Percentiles rank a stretch among this genome's conserved stretches.
phyloP scores from a whole-genome alignment of 2,888 invertebrate species.

The Dione vanillae region DNA sequence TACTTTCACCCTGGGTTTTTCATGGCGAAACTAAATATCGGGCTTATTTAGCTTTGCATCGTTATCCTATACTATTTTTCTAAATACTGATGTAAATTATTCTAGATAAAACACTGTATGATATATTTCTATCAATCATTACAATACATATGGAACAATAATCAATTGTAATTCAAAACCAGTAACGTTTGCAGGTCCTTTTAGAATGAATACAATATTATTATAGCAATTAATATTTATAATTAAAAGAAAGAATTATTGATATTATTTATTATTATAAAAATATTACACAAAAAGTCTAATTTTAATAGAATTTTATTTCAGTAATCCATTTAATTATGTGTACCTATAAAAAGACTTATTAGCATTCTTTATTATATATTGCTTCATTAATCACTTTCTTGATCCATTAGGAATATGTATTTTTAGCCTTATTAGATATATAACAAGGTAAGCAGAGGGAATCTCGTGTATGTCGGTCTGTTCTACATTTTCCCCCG shows the following conservation, averaged over 20 bases:
- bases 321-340: neutral
- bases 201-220: conserved; percentile 4
- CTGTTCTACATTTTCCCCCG: too few relatives aligned
- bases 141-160: neutral
- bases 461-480: too few relatives aligned
- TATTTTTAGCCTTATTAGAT: too few relatives aligned
- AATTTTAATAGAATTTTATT: neutral
- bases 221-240: conserved; percentile 3
- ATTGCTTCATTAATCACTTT: neutral
- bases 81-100: neutral
- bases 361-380: too few relatives aligned
- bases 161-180: conserved; percentile 2
- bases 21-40: neutral
- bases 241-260: neutral
- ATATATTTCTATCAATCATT: conserved; percentile 6
- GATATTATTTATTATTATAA: neutral
- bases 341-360: neutral
- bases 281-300: neutral
- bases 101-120: neutral
- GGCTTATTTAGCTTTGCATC: neutral
- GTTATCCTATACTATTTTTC: neutral
- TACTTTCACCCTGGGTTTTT: neutral
- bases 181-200: neutral
- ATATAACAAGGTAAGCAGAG: too few relatives aligned
- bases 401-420: too few relatives aligned